Percentiles rank a stretch among this genome's conserved stretches.
phyloP scores from a whole-genome alignment of 2,888 invertebrate genomes.

The Hypomecis punctinalis region DNA sequence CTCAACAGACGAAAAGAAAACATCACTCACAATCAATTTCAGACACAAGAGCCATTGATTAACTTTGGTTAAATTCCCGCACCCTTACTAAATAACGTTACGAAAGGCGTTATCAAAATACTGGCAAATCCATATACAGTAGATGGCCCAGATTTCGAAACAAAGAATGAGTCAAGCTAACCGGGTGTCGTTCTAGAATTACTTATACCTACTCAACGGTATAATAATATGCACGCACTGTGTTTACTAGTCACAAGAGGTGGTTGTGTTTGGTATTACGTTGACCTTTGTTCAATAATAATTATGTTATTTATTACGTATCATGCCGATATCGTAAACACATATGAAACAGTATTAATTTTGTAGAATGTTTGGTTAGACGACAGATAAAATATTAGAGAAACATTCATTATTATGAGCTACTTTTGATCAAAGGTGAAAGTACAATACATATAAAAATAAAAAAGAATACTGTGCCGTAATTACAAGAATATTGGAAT shows the following conservation, averaged over 20 bases:
- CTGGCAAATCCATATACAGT: constrained; percentile 64
- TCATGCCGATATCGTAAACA: neutral
- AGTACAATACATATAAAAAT: too few species aligned
- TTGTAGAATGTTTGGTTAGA: too few species aligned
- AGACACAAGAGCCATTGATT: too few species aligned
- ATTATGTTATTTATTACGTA: constrained; percentile 1
- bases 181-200: constrained; percentile 58
- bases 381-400: too few species aligned
- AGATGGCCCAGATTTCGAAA: constrained; percentile 72
- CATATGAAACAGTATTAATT: neutral
- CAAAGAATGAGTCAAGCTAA: constrained; percentile 74
- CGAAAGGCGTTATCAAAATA: constrained; percentile 40
- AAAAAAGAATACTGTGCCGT: too few species aligned
- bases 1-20: too few species aligned
- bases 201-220: constrained; percentile 51
- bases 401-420: too few species aligned
- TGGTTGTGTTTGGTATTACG: constrained; percentile 5
- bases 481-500: too few species aligned
- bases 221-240: constrained; percentile 17
- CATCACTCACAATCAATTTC: too few species aligned
- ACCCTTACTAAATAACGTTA: constrained; percentile 20
- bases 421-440: too few species aligned
- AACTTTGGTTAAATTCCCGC: neutral
- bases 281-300: constrained; percentile 14
- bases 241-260: constrained; percentile 27